Percentiles rank a stretch among this genome's conserved stretches.
Evolutionary conservation across 2,888 invertebrate genomes (phyloP).

Genomic region (Callinectes sapidus): DNA sequence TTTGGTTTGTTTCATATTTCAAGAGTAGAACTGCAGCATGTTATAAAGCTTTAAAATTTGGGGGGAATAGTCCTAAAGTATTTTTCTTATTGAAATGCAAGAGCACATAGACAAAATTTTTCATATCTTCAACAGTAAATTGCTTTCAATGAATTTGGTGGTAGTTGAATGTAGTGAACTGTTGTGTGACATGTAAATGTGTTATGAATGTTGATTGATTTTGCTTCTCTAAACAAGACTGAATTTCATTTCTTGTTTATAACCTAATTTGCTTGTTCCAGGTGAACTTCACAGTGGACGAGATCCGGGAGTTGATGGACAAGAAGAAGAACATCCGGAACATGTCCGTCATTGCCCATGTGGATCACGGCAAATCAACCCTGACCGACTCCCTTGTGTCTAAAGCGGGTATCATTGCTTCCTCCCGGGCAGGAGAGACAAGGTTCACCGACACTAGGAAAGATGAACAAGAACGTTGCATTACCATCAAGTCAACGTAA

Average conservation of each 20-base stretch:
- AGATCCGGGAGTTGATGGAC: slow-evolving; percentile 99
- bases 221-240: neutral
- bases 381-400: slow-evolving; percentile 99
- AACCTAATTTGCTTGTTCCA: slow-evolving; percentile 75
- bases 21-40: no score
- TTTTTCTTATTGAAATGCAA: no score
- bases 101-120: no score
- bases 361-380: slow-evolving; percentile 99
- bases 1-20: no score
- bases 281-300: slow-evolving; percentile 99
- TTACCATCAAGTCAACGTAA: slow-evolving; percentile 98
- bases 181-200: neutral
- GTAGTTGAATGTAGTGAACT: no score
- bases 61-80: no score
- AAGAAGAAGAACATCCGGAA: slow-evolving; percentile 99
- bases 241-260: neutral
- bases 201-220: neutral
- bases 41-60: no score
- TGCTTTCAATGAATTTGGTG: neutral
- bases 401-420: slow-evolving; percentile 99
- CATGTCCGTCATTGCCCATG: slow-evolving; percentile 99
- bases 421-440: slow-evolving; percentile 98
- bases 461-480: slow-evolving; percentile 99
- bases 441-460: slow-evolving; percentile 99
- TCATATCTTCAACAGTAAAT: neutral